Evolutionary conservation across 2,888 invertebrate genomes (phyloP).

Genomic region (Sinopyrophorus schimmeli): DNA sequence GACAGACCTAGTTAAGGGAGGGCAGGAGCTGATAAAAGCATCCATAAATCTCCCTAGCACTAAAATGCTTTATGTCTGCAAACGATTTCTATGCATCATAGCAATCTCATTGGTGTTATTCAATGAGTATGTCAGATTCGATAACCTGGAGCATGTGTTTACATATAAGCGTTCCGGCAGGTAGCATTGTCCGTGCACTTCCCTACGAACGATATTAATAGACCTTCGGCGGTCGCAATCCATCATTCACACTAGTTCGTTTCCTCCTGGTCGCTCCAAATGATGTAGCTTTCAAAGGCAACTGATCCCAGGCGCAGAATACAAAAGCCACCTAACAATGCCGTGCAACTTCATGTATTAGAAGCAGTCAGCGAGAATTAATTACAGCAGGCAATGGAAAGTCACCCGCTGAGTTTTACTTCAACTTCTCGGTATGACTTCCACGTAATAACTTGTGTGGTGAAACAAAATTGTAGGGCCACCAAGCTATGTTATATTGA

Average conservation of each 20-base stretch:
- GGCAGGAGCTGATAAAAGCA: slow-evolving; percentile 51
- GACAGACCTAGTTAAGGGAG: slow-evolving; percentile 52
- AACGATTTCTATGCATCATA: slow-evolving; percentile 48
- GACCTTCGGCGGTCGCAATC: slow-evolving; percentile 40
- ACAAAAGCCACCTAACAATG: slow-evolving; percentile 32
- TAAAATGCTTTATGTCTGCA: slow-evolving; percentile 50
- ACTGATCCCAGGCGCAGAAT: slow-evolving; percentile 30
- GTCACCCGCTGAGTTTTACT: slow-evolving; percentile 34
- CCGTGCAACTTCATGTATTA: slow-evolving; percentile 30
- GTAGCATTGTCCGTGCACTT: slow-evolving; percentile 36
- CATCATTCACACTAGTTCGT: slow-evolving; percentile 38
- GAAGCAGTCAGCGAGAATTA: slow-evolving; percentile 32
- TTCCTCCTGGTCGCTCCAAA: slow-evolving; percentile 34
- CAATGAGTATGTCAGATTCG: slow-evolving; percentile 46
- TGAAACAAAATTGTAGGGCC: slow-evolving; percentile 31
- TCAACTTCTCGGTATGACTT: slow-evolving; percentile 31
- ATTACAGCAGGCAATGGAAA: slow-evolving; percentile 31
- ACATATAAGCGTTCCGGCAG: slow-evolving; percentile 36
- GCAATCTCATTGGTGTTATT: slow-evolving; percentile 39
- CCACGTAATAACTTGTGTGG: slow-evolving; percentile 30
- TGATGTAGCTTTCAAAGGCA: slow-evolving; percentile 35
- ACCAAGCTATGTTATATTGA: too few species aligned
- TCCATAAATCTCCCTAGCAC: slow-evolving; percentile 49
- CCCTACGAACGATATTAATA: slow-evolving; percentile 40
- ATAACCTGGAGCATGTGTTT: slow-evolving; percentile 40